Conservation (phyloP, 2,888 invertebrate genomes). For the Mellilla xanthometata region DNA sequence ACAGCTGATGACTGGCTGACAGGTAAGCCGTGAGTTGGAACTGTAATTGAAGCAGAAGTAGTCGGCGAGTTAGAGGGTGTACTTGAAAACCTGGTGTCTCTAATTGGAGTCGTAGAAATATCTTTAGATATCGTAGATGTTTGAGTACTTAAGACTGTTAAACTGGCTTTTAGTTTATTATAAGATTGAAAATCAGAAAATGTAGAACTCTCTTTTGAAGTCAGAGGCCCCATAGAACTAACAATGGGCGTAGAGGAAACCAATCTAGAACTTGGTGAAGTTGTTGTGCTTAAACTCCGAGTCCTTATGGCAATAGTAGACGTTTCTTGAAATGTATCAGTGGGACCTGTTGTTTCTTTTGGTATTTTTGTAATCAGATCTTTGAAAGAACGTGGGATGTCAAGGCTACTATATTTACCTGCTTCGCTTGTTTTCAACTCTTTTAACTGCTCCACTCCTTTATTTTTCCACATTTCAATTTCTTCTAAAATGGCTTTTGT, state of each 20-base stretch:
- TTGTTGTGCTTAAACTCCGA: no score
- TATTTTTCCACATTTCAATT: conserved; percentile 39
- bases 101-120: background rate
- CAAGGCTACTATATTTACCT: conserved; percentile 1
- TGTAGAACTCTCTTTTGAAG: no score
- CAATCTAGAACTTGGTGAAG: no score
- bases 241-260: no score
- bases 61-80: no score
- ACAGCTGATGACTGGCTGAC: background rate
- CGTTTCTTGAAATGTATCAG: background rate
- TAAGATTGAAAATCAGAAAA: no score
- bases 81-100: no score
- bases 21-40: background rate
- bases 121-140: background rate
- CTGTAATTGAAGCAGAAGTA: background rate
- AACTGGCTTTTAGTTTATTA: background rate
- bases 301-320: no score
- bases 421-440: conserved; percentile 7
- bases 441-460: conserved; percentile 31
- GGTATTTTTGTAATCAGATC: conserved; percentile 19
- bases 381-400: conserved; percentile 28
- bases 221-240: no score
- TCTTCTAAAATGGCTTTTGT: conserved; percentile 34
- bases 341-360: background rate
- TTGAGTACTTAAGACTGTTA: background rate